phyloP scores from a whole-genome alignment of 2,113 vertebrate species.

The Scomber japonicus region DNA sequence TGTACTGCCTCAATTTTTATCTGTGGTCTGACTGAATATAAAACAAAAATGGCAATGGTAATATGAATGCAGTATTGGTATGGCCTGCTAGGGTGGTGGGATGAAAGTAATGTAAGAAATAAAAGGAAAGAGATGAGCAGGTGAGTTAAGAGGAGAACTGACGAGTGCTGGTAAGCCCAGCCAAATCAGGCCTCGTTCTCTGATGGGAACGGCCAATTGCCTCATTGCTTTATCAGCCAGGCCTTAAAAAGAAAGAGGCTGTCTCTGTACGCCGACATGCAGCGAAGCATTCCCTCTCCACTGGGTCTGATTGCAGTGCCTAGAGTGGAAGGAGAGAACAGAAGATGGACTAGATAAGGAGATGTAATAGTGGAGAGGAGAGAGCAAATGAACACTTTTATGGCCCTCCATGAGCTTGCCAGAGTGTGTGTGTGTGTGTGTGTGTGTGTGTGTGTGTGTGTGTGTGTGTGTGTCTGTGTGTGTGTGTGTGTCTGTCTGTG shows the following conservation, averaged over 20 bases:
- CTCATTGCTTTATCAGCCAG: slow-evolving; percentile 65
- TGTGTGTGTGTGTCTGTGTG: too few species aligned
- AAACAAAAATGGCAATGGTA: not conserved
- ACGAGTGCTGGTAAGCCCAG: slow-evolving; percentile 18
- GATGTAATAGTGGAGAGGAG: slow-evolving; percentile 50
- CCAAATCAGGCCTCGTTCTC: slow-evolving; percentile 40
- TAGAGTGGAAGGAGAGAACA: slow-evolving; percentile 53
- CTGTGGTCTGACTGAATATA: not conserved
- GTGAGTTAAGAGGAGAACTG: slow-evolving; percentile 33
- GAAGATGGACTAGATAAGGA: slow-evolving; percentile 63
- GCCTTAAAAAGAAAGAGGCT: slow-evolving; percentile 59
- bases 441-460: too few species aligned
- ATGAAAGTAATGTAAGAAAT: slow-evolving; percentile 29
- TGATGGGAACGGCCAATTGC: slow-evolving; percentile 67
- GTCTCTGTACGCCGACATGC: slow-evolving; percentile 30
- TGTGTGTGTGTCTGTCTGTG: too few species aligned
- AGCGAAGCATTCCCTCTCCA: slow-evolving; percentile 39
- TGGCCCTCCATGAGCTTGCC: slow-evolving; percentile 28
- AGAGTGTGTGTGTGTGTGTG: not conserved
- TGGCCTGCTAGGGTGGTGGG: not conserved
- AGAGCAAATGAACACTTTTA: slow-evolving; percentile 53
- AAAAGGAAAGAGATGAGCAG: slow-evolving; percentile 28
- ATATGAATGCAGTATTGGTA: not conserved
- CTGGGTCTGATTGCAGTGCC: slow-evolving; percentile 59
- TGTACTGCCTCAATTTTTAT: not conserved